Percentiles rank a stretch among this genome's conserved stretches.
phyloP scores from a whole-genome alignment of 2,888 invertebrate genomes.

The Tenthredo distinguenda region DNA sequence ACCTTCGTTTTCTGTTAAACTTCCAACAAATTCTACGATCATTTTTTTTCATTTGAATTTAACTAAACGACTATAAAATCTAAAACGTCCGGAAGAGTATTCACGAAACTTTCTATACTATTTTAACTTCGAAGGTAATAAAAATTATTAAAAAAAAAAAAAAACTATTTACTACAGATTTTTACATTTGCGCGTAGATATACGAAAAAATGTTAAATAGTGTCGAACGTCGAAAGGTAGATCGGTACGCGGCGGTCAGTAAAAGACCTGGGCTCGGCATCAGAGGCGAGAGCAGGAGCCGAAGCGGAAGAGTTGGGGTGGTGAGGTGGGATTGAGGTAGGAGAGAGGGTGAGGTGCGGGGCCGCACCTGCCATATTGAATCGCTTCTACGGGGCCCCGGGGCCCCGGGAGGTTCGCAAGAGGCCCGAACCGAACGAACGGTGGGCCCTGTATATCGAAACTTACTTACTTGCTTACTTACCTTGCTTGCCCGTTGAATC shows the following conservation, averaged over 20 bases:
- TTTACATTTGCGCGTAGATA: not conserved
- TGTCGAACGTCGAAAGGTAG: not conserved
- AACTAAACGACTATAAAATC: not conserved
- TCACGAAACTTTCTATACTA: not conserved
- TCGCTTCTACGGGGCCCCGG: constrained; percentile 52
- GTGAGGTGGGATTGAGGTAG: not conserved
- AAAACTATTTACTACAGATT: not conserved
- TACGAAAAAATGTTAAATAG: not conserved
- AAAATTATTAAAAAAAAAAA: not conserved
- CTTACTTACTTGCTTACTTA: constrained; percentile 15
- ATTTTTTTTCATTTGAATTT: no score
- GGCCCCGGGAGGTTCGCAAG: constrained; percentile 20
- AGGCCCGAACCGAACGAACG: not conserved
- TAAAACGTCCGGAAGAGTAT: not conserved
- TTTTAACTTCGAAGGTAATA: not conserved
- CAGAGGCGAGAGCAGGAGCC: constrained; percentile 32
- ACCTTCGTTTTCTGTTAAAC: no score
- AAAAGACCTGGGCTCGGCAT: constrained; percentile 31
- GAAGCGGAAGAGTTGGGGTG: constrained; percentile 58
- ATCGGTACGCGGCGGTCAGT: constrained; percentile 6
- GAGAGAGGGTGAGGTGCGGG: constrained; percentile 35
- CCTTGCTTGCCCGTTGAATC: not conserved
- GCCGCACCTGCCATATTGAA: constrained; percentile 71
- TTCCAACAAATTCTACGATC: no score
- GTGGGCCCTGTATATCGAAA: constrained; percentile 30